phyloP scores from a whole-genome alignment of 2,888 invertebrate genomes.

The Caenorhabditis sulstoni region DNA sequence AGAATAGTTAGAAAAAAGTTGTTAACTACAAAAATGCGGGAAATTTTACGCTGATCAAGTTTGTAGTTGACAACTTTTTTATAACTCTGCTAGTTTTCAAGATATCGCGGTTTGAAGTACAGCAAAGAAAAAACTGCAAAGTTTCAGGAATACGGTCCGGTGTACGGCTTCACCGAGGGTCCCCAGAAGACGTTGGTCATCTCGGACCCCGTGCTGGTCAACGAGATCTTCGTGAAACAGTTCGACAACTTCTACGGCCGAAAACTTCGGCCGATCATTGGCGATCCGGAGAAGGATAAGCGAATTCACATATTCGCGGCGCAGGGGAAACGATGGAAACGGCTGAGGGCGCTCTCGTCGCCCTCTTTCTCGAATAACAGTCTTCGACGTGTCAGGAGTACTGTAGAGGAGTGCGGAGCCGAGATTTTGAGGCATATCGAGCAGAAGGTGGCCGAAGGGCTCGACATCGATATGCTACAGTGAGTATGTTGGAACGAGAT shows the following conservation, averaged over 20 bases:
- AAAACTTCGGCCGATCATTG: constrained; percentile 77
- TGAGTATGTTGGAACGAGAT: too few relatives aligned
- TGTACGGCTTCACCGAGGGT: constrained; percentile 69
- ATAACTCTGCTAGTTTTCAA: background rate
- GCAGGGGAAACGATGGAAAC: constrained; percentile 83
- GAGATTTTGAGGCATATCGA: constrained; percentile 81
- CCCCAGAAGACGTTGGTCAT: constrained; percentile 79
- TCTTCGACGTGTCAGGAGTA: constrained; percentile 81
- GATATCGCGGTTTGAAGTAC: background rate
- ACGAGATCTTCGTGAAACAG: constrained; percentile 82
- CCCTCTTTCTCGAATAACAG: constrained; percentile 83
- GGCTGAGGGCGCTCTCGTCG: constrained; percentile 82
- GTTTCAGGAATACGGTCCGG: constrained; percentile 59
- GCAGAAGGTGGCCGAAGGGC: constrained; percentile 70
- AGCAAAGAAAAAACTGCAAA: background rate
- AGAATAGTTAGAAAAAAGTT: background rate
- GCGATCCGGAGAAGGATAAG: constrained; percentile 68
- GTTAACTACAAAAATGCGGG: background rate
- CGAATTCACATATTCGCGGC: constrained; percentile 81
- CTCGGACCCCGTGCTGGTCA: constrained; percentile 81
- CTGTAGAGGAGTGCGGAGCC: constrained; percentile 81
- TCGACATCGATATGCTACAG: constrained; percentile 81
- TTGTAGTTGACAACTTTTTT: background rate
- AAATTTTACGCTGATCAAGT: background rate
- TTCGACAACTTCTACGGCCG: constrained; percentile 82